Percentiles rank a stretch among this genome's conserved stretches.
phyloP scores from a whole-genome alignment of 2,888 invertebrate species.

The Proisotoma minuta region DNA sequence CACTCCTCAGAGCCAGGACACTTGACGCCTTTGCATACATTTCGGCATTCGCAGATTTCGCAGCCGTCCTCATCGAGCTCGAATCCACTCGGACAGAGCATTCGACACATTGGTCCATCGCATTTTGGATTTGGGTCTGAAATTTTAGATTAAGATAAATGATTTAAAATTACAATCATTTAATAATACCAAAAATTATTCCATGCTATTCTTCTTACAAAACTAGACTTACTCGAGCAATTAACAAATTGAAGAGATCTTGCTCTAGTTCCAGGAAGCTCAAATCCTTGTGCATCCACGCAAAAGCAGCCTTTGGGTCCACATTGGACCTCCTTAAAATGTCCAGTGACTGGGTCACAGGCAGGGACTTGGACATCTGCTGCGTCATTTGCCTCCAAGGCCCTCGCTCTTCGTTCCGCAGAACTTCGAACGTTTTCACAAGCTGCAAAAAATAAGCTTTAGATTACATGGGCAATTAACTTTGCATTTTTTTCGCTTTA shows the following conservation, averaged over 20 bases:
- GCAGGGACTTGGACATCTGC: slow-evolving; percentile 47
- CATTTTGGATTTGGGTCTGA: slow-evolving; percentile 62
- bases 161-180: too few species aligned
- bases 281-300: slow-evolving; percentile 57
- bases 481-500: too few species aligned
- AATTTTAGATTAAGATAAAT: too few species aligned
- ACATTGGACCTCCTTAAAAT: slow-evolving; percentile 50
- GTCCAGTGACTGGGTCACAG: slow-evolving; percentile 48
- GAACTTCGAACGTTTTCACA: slow-evolving; percentile 64
- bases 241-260: slow-evolving; percentile 56
- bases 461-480: too few species aligned
- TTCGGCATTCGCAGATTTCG: slow-evolving; percentile 62
- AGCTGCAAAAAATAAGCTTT: slow-evolving; percentile 55
- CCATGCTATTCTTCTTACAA: too few species aligned
- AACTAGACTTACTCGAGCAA: slow-evolving; percentile 59
- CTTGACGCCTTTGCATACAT: slow-evolving; percentile 56
- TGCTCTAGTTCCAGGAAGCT: slow-evolving; percentile 50
- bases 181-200: too few species aligned
- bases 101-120: slow-evolving; percentile 74
- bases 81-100: slow-evolving; percentile 81
- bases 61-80: slow-evolving; percentile 66
- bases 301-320: slow-evolving; percentile 49
- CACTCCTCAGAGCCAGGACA: slow-evolving; percentile 55
- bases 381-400: slow-evolving; percentile 54
- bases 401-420: slow-evolving; percentile 60